Percentiles rank a stretch among this genome's conserved stretches.
Evolutionary conservation across 2,113 vertebrate genomes (phyloP).

Genomic region (Nesoenas mayeri): DNA sequence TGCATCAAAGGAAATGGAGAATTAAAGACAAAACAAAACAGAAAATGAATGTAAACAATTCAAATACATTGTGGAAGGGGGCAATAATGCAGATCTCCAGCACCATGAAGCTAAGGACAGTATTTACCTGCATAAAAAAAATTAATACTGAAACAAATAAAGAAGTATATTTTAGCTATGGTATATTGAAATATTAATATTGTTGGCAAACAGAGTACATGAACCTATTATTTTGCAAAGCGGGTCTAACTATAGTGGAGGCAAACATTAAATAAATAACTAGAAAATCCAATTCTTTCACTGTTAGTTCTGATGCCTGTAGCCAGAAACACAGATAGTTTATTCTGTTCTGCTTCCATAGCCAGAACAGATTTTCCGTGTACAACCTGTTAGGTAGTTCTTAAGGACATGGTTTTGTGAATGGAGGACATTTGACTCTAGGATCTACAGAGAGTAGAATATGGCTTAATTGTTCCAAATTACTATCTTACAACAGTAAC

Average conservation of each 20-base stretch:
- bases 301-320: neutral
- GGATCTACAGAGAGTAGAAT: neutral
- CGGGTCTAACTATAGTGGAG: neutral
- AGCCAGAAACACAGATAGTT: neutral
- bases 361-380: neutral
- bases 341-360: neutral
- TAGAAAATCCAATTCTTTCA: neutral
- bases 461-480: neutral
- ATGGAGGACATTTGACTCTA: neutral
- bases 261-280: neutral
- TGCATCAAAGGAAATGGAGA: neutral
- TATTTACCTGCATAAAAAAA: neutral
- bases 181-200: conserved; percentile 44
- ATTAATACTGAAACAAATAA: conserved; percentile 19
- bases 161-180: neutral
- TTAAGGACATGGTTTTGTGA: neutral
- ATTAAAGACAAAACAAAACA: neutral
- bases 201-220: neutral
- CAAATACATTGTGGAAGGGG: neutral
- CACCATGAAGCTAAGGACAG: neutral
- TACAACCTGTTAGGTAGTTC: neutral
- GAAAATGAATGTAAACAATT: neutral
- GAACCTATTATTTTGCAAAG: conserved; percentile 1
- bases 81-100: neutral
- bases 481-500: neutral